Percentiles rank a stretch among this genome's conserved stretches.
These are phyloP conservation scores for Charina bottae DNA, from an alignment of 2,113 vertebrate species.

Conservation along the genomic window DNA sequence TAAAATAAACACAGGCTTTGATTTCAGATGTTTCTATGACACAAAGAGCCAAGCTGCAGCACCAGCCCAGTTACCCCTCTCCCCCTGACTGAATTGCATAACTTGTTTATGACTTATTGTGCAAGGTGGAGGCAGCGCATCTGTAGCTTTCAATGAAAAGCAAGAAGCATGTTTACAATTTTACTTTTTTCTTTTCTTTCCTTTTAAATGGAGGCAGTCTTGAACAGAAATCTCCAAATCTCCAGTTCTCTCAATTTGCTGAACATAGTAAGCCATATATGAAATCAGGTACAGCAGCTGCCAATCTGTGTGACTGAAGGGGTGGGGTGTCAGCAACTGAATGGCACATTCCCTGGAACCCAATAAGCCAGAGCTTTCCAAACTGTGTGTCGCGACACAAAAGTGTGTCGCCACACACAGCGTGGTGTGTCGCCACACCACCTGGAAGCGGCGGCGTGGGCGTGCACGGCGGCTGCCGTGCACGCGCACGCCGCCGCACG, in stretches of 20 bases:
- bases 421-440: no score
- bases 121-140: background rate
- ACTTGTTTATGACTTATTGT: background rate
- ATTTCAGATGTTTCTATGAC: background rate
- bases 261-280: background rate
- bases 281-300: background rate
- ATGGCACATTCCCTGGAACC: background rate
- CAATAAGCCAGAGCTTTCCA: background rate
- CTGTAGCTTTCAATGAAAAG: background rate
- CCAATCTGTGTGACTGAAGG: background rate
- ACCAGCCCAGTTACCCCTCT: background rate
- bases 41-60: background rate
- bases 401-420: no score
- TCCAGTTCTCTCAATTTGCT: background rate
- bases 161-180: background rate
- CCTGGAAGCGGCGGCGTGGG: no score
- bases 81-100: background rate
- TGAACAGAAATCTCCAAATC: background rate
- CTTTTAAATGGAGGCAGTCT: background rate
- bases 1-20: background rate
- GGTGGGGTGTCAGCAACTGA: background rate
- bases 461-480: no score
- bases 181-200: background rate
- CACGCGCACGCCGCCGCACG: no score
- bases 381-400: no score